Conservation (phyloP, 1,140 invertebrate species). For the Vollenhovia emeryi region DNA sequence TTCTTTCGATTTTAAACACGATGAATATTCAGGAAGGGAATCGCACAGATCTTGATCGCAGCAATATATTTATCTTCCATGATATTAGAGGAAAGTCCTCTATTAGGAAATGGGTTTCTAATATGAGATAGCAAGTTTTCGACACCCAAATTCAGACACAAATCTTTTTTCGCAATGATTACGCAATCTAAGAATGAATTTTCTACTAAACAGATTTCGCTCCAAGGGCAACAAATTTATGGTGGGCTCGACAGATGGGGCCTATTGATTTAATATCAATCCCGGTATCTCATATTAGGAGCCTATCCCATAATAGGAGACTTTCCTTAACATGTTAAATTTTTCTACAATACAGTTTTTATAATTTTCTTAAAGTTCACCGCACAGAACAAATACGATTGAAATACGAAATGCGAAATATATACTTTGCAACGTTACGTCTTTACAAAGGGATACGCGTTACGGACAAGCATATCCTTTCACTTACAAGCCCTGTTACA, state of each 20-base stretch:
- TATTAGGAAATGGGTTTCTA: too few relatives aligned
- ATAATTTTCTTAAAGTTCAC: background rate
- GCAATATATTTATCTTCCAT: background rate
- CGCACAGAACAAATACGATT: background rate
- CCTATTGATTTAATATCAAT: too few relatives aligned
- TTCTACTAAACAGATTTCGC: too few relatives aligned
- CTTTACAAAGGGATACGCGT: background rate
- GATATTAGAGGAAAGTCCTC: too few relatives aligned
- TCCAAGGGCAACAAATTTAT: too few relatives aligned
- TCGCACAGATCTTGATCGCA: background rate
- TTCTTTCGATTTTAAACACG: conserved; percentile 1
- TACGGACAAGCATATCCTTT: background rate
- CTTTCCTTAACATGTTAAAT: background rate
- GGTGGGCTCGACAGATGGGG: too few relatives aligned
- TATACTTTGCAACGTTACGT: background rate
- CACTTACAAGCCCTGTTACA: background rate
- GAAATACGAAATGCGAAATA: background rate
- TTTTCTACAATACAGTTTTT: background rate
- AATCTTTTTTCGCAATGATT: too few relatives aligned
- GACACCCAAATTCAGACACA: too few relatives aligned
- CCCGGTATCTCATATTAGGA: too few relatives aligned
- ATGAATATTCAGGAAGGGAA: background rate
- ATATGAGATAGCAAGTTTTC: too few relatives aligned
- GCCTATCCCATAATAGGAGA: too few relatives aligned
- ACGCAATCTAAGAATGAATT: too few relatives aligned